Evolutionary conservation across 2,888 invertebrate genomes (phyloP).

Genomic region (Serripes groenlandicus): DNA sequence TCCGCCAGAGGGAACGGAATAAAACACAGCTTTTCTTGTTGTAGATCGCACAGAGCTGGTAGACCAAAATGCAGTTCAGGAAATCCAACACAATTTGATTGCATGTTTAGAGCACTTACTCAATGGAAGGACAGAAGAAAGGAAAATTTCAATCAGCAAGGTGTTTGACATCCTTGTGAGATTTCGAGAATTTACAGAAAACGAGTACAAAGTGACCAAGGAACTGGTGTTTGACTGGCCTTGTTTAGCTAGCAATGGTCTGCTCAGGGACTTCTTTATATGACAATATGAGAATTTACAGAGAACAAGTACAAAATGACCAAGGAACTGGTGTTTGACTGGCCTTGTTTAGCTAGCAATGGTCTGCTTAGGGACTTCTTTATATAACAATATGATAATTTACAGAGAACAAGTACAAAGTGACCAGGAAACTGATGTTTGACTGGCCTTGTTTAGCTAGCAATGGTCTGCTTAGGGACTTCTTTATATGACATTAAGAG

Average conservation of each 20-base stretch:
- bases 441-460: conserved; percentile 39
- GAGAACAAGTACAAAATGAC: conserved; percentile 33
- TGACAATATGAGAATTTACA: conserved; percentile 48
- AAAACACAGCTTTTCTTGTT: no score
- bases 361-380: conserved; percentile 24
- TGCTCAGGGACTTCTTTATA: conserved; percentile 25
- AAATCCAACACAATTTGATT: conserved; percentile 69
- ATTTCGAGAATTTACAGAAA: conserved; percentile 63
- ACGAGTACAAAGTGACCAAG: neutral
- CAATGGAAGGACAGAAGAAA: conserved; percentile 40
- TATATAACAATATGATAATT: no score
- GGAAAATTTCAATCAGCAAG: conserved; percentile 37
- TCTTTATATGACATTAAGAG: conserved; percentile 29
- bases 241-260: conserved; percentile 7
- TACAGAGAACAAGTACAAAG: conserved; percentile 39
- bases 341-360: conserved; percentile 34
- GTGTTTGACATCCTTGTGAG: conserved; percentile 63
- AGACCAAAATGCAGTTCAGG: conserved; percentile 64
- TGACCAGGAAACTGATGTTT: conserved; percentile 15
- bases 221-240: conserved; percentile 43
- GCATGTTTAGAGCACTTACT: conserved; percentile 65
- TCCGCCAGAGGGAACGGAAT: no score
- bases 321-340: conserved; percentile 26
- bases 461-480: conserved; percentile 26
- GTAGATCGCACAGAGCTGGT: conserved; percentile 72